Base-by-base conservation (phyloP, 2,797 vertebrate genomes). In the Ataeniobius toweri region DNA sequence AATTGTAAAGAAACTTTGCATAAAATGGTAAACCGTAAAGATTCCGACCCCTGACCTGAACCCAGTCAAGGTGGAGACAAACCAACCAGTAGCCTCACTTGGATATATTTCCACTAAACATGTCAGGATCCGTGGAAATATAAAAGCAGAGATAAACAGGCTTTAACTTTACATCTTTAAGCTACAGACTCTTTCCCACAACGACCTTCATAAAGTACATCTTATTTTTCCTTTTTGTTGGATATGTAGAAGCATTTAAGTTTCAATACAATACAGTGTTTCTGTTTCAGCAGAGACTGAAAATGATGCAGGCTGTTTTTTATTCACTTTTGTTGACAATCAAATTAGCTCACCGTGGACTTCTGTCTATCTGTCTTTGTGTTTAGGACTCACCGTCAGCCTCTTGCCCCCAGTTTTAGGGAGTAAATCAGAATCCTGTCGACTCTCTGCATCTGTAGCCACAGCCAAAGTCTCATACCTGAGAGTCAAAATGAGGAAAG, bases 401-500 rank as follows among this genome's bases (percentile, higher is more conserved):
- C 92, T 96, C 94, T 98, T 99, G 86, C 97, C 96, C 90, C 96
- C 96, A 8, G 93, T 94, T 89, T 96, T 96, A 83, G 96, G 96
- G 69, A 96, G 96, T 79, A 96, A 92, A 50, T 97, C 97, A 0
- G 92, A 88, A 86, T 98, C 97, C 86, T 97, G 96, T 83, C 94
- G 96, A 86, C 89, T 96, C 91, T 98, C 97, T 73, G 97, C 97
- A 71, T 99, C 98, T n/a, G 97, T 97, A 0, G 98, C 98, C 89
- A 99, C 97, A n/a, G 97, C 97, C 87, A 99, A 94, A n/a, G 97
- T 97, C 93, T 99, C 97, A 77, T 99, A 99, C 93, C 98, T 99
- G 92, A 89, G 41, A 83, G 61, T 18, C 14, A 59, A 6, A 36
- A 61, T n/a, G 3, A 48, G 72, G 41, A 83, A 50, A 71, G 44